phyloP scores from a whole-genome alignment of 2,888 invertebrate genomes.

The Tipula lateralis region DNA sequence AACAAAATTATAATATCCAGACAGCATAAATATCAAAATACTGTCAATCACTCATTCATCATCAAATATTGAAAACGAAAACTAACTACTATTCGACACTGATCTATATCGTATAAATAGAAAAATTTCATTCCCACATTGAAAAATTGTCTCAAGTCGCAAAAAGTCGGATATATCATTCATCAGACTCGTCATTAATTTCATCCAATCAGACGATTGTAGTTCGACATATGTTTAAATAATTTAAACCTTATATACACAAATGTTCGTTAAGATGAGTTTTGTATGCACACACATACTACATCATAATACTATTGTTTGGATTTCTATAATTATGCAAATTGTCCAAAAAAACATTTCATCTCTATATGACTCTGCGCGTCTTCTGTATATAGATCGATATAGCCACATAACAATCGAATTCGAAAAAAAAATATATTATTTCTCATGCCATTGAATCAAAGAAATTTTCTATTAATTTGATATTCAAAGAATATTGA shows the following conservation, averaged over 20 bases:
- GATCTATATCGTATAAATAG: background rate
- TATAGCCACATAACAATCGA: background rate
- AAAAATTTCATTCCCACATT: background rate
- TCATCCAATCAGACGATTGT: background rate
- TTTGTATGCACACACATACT: background rate
- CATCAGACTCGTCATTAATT: constrained; percentile 1
- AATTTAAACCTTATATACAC: background rate
- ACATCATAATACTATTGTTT: background rate
- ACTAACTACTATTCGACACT: background rate
- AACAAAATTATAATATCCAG: background rate
- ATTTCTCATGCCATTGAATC: background rate
- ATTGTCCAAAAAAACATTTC: background rate
- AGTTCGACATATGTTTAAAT: background rate
- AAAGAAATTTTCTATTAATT: background rate
- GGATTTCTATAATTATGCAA: background rate
- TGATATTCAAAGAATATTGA: background rate
- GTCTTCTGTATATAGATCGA: background rate
- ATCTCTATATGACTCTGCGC: background rate
- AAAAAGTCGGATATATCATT: background rate
- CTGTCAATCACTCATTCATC: background rate
- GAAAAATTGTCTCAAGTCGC: background rate
- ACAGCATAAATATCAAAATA: background rate
- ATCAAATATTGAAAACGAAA: background rate
- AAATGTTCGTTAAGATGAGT: background rate
- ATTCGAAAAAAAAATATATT: background rate